Evolutionary conservation across 2,888 invertebrate genomes (phyloP), one percentile per base, ranked within the genome.

Genomic region (Cheilosia pagana): DNA sequence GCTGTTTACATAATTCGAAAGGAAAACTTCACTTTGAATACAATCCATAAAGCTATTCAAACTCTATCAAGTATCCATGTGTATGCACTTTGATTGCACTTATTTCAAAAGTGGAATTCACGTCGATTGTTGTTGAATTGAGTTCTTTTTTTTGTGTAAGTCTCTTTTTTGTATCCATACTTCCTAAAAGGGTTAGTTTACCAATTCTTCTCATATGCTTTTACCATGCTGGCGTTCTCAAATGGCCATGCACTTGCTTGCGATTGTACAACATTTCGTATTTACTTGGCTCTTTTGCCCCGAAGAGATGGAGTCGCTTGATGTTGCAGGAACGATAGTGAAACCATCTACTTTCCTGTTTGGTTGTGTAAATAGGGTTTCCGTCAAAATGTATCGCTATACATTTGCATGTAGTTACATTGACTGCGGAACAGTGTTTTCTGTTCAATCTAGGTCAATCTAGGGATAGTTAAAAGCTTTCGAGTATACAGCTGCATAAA

Each of bases 201-300:
- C 16, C n/a, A 45, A 45, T 45, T 45, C 43, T 1, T 8, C 43
- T n/a, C 43, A 45, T 16, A 16, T 19, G n/a, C 43, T 2, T 45
- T 45, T 8, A 4, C 16, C 16, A 45, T 16, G 43, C 16, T 16
- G 7, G n/a, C n/a, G 43, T 19, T 45, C 16, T 45, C 43, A 45
- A 45, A 45, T 19, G 43, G 43, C 43, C 43, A 45, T 45, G 7
- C 8, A 45, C 16, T 45, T 45, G 43, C 43, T 16, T 7, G 43
- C n/a, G 43, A 43, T 7, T 45, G 16, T 45, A 45, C n/a, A 45
- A 8, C 43, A 16, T 45, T 45, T 45, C 8, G 16, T 45, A 45
- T 45, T 45, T 45, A 16, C 43, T 45, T 45, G 16, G 16, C 16
- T 45, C 43, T 45, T 45, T 45, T 45, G 16, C 43, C 43, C 16